phyloP scores from a whole-genome alignment of 2,888 invertebrate species.

The Apamea epomidion region DNA sequence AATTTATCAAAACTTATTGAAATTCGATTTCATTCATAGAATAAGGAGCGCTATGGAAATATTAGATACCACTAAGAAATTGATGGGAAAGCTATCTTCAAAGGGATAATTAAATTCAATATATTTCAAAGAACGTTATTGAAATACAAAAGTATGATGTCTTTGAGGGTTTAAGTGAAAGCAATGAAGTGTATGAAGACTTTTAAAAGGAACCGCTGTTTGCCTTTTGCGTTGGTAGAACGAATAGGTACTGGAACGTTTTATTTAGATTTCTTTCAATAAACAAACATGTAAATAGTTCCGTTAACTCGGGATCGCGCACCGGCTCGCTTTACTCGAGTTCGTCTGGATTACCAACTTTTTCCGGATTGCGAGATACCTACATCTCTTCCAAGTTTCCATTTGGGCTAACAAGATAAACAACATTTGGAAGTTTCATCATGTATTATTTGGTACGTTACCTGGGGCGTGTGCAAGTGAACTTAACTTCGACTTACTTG shows the following conservation, averaged over 20 bases:
- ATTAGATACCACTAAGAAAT: slow-evolving; percentile 54
- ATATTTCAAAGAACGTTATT: slow-evolving; percentile 63
- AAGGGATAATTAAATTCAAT: slow-evolving; percentile 60
- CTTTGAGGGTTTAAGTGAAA: slow-evolving; percentile 55
- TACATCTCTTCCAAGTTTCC: slow-evolving; percentile 49
- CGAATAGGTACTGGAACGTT: background rate
- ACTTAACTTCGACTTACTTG: slow-evolving; percentile 20
- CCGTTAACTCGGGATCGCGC: slow-evolving; percentile 34
- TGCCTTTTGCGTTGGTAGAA: background rate
- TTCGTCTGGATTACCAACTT: slow-evolving; percentile 51
- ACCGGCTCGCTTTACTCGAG: slow-evolving; percentile 22
- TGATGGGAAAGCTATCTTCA: slow-evolving; percentile 43
- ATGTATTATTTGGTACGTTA: slow-evolving; percentile 46
- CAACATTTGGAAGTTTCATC: slow-evolving; percentile 48
- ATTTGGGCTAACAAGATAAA: slow-evolving; percentile 56
- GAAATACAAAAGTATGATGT: slow-evolving; percentile 54
- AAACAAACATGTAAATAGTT: slow-evolving; percentile 55
- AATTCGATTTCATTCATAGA: slow-evolving; percentile 59
- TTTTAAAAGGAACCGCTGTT: background rate
- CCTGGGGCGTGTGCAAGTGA: slow-evolving; percentile 40
- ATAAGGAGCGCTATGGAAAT: slow-evolving; percentile 40
- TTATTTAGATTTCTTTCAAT: slow-evolving; percentile 27
- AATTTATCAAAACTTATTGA: slow-evolving; percentile 64
- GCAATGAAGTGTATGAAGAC: slow-evolving; percentile 11
- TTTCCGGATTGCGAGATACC: slow-evolving; percentile 42